Evolutionary conservation across 1,140 invertebrate species (phyloP).

Genomic region (Pentalonia nigronervosa): DNA sequence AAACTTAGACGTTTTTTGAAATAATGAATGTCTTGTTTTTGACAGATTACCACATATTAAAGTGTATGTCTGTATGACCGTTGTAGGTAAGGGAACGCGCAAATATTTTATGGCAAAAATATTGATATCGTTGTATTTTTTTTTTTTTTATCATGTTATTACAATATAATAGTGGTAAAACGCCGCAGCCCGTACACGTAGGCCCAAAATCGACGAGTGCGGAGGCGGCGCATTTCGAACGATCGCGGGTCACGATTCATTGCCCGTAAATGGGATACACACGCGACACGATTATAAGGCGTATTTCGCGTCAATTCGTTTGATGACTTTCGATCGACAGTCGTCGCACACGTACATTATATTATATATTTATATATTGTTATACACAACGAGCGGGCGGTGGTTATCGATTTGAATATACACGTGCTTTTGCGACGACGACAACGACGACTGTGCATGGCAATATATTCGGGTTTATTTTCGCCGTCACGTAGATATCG

Average conservation of each 20-base stretch:
- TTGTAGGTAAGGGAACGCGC: too few relatives aligned
- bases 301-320: neutral
- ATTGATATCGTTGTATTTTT: neutral
- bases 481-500: neutral
- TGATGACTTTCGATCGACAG: slow-evolving; percentile 5
- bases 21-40: too few relatives aligned
- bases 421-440: neutral
- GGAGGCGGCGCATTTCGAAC: too few relatives aligned
- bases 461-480: neutral
- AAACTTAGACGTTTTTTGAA: too few relatives aligned
- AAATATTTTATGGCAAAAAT: neutral
- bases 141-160: too few relatives aligned
- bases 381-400: too few relatives aligned
- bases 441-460: neutral
- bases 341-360: neutral
- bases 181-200: neutral
- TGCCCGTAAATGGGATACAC: neutral
- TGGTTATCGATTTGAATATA: neutral
- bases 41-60: too few relatives aligned
- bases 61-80: too few relatives aligned
- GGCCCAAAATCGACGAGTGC: neutral
- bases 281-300: slow-evolving; percentile 6
- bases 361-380: neutral
- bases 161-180: neutral
- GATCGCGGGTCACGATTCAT: neutral